Base-by-base conservation (phyloP, 2,113 vertebrate species). In the Sinocyclocheilus rhinocerous region DNA sequence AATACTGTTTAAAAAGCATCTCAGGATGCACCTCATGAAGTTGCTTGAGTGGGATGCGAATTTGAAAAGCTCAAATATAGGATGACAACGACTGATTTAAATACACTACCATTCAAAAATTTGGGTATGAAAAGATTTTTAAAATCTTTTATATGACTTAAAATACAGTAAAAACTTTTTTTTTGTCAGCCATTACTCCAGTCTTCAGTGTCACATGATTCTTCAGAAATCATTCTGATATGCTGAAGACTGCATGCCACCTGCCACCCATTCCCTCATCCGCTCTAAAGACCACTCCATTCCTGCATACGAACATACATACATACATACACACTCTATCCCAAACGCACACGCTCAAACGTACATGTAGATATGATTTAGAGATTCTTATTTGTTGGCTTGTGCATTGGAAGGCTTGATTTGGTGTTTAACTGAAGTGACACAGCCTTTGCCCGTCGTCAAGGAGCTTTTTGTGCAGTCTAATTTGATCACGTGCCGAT, bases 211-310 rank as follows among this genome's bases (percentile, higher is more conserved):
- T 70, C 67, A 9, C 33, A 10, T 39, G 33, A 36, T 29, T 26
- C 24, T 65, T 65, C 24, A 65, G 11, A 65, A 65, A 65, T 65
- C 5, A 67, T 63, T 26, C n/a, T 63, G 24, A 63, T 29, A 67
- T 36, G 67, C 29, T 39, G 18, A 94, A 0, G 97, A 96, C 92
- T 99, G 97, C 93, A 99, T 97, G 87, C 95, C 96, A 0, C 95
- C 94, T 29, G 96, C 97, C 5, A 98, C 95, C 92, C 97, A 95
- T 90, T 97, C 97, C 88, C 97, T 92, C 85, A 99, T 95, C 50
- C 95, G 93, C 0, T 97, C 97, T 81, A 99, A 95, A 11, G 96
- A 98, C 95, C 96, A 98, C 91, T 95, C 96, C 93, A 85, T 93
- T 90, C 69, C 88, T 87, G 86, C 93, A 88, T 61, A 86, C 69